Base-by-base conservation (phyloP, 2,888 invertebrate species). In the Galerucella pusilla region DNA sequence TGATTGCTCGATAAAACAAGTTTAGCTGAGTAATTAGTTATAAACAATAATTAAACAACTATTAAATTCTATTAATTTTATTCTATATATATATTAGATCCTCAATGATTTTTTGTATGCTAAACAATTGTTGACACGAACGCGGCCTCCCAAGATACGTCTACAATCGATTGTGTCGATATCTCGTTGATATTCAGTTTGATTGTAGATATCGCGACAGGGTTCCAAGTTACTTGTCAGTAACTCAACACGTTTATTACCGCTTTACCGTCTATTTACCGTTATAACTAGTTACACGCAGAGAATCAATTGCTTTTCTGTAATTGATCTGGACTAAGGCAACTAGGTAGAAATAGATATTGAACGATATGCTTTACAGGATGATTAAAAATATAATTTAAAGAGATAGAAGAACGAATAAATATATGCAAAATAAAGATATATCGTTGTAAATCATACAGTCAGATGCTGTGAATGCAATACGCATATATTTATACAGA, bases 221-320 rank as follows among this genome's bases (percentile, higher is more conserved):
- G 84, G 82, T 81, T 81, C 80, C 84, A 78, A 80, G 77, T 83
- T 81, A 80, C 78, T 82, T 82, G 83, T 83, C 82, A 81, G 82
- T 83, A 81, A 81, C 80, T 64, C 81, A 79, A 81, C 82, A 80
- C 83, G 83, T 84, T 83, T 84, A 83, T 83, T 81, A 83, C 81
- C 75, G 78, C 76, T 82, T 80, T 80, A 79, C 70, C 73, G 45
- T 71, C 72, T 73, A 49, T 69, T 69, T 79, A 79, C 80, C 79
- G 79, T 78, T 78, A 79, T 73, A 75, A 71, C 75, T 78, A 79
- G 75, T 79, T 77, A 64, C 76, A 70, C 54, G 54, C 66, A 4
- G 70, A 73, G 73, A 70, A 63, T 67, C 73, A 66, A 75, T 75
- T 61, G 74, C 49, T 64, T 71, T 42, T 64, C n/a, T 35, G 59